Evolutionary conservation across 2,888 invertebrate species (phyloP), one percentile per base, ranked within the genome.

Genomic region (Dastarcus helophoroides): DNA sequence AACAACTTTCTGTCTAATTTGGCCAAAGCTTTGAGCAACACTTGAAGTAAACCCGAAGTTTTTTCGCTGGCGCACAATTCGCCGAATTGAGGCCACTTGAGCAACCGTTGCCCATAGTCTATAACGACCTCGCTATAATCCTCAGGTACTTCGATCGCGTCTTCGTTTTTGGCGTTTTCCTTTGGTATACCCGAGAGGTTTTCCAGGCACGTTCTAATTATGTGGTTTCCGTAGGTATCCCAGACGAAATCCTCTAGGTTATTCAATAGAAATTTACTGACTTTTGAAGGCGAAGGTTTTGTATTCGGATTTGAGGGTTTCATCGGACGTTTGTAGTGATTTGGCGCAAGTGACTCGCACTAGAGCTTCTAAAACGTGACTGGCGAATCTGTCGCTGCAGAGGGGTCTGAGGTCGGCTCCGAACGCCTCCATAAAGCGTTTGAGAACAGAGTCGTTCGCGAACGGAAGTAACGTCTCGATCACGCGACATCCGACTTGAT

Each of bases 181-280:
- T 56, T 61, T 1, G 73, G 68, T 7, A 81, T 65, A 1, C 83
- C 82, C 8, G 76, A 71, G 1, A 85, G 58, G 46, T 73, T 75
- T 51, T 75, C 71, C n/a, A 85, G 54, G 2, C 74, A 75, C 6
- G 79, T 74, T 28, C 86, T 68, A 39, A 86, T 63, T 3, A 88
- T 72, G 47, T 82, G 79, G 59, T 77, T 85, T 0, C 79, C 84
- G 41, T 79, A 83, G 0, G 64, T 62, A 51, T 88, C 82, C 72
- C 76, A 78, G 0, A 83, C 69, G 48, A 80, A 88, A 50, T 88
- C 86, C 53, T 88, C 88, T 34, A 85, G 63, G 63, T 89, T 89
- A 55, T 89, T 89, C 1, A 85, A 57, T 12, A 79, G 65, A 57
- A 81, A 89, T 61, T 75, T 80, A 35, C 77, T 71, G 3, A 81